Conservation (phyloP, 2,797 vertebrate species). For the Platalea minor region DNA sequence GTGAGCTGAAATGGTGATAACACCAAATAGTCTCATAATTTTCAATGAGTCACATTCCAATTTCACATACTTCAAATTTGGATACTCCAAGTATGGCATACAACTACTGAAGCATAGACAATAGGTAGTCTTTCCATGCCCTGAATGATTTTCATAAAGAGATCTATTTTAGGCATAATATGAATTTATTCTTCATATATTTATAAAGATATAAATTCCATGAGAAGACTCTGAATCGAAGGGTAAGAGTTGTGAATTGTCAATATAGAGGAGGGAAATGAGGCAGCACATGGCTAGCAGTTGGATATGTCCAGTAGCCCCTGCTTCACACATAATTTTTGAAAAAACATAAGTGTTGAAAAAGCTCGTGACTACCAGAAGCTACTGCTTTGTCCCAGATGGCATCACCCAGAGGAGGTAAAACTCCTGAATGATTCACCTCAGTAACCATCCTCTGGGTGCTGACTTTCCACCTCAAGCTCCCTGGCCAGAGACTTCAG, state of each 20-base stretch:
- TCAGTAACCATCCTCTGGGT: not conserved
- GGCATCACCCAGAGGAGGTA: not conserved
- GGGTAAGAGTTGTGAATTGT: not conserved
- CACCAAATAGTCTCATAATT: not conserved
- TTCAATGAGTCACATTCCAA: not conserved
- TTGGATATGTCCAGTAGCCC: not conserved
- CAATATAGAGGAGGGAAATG: not conserved
- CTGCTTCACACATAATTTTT: not conserved
- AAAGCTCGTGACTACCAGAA: not conserved
- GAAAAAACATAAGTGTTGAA: not conserved
- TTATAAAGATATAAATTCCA: not conserved
- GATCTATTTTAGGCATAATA: not conserved
- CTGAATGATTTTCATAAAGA: not conserved
- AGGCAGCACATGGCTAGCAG: not conserved
- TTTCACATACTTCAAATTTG: not conserved
- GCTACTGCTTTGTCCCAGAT: not conserved
- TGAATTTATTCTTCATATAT: not conserved
- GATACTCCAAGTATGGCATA: not conserved
- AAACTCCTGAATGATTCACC: not conserved
- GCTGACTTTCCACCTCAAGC: not conserved
- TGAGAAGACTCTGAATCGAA: not conserved
- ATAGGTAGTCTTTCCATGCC: rapidly evolving
- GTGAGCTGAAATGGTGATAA: not conserved
- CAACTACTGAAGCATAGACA: not conserved
- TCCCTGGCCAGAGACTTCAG: not conserved